Evolutionary conservation across 2,113 vertebrate species (phyloP).

Genomic region (Chaetodon trifascialis): DNA sequence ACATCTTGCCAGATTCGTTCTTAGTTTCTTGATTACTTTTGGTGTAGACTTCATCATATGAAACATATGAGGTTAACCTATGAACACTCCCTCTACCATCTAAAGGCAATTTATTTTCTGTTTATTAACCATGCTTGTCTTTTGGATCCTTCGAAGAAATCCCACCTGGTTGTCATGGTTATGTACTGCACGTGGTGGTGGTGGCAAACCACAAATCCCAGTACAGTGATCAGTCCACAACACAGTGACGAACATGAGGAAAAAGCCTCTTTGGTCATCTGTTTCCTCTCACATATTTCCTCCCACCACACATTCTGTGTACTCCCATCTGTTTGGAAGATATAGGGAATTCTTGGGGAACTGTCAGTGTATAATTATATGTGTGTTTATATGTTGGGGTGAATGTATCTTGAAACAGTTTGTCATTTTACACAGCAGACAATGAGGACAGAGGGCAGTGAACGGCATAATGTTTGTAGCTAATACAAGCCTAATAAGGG

Average conservation of each 20-base stretch:
- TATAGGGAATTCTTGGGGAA: not conserved
- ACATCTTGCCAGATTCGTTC: not conserved
- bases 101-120: constrained; percentile 3
- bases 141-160: constrained; percentile 6
- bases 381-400: constrained; percentile 17
- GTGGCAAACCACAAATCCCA: not conserved
- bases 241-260: constrained; percentile 31
- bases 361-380: constrained; percentile 19
- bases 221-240: not conserved
- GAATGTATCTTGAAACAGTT: constrained; percentile 37
- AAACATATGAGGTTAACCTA: not conserved
- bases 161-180: constrained; percentile 18
- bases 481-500: constrained; percentile 71
- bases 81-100: not conserved
- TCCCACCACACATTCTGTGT: not conserved
- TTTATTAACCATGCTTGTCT: not conserved
- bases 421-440: constrained; percentile 52
- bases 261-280: constrained; percentile 1
- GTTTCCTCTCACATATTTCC: constrained; percentile 15
- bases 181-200: not conserved
- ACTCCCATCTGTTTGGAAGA: not conserved
- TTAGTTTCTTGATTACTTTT: not conserved
- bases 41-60: not conserved
- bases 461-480: constrained; percentile 31
- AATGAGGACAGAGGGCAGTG: constrained; percentile 25